Percentiles rank a stretch among this genome's conserved stretches.
These are phyloP conservation scores for Siniperca chuatsi DNA, from an alignment of 2,113 vertebrate genomes.

Conservation along the genomic window DNA sequence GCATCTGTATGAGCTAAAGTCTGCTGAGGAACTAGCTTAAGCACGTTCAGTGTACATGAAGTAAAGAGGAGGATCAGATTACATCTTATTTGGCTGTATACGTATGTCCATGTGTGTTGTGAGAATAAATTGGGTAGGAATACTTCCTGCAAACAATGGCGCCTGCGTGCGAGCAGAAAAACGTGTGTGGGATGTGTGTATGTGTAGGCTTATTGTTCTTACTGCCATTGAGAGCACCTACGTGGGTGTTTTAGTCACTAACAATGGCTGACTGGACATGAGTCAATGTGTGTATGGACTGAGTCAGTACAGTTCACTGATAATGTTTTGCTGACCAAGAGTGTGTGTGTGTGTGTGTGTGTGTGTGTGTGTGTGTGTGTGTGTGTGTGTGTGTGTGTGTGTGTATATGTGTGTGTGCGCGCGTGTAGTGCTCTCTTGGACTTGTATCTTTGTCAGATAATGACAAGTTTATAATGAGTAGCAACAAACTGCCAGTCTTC, in stretches of 20 bases:
- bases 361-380: not conserved
- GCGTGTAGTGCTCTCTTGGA: not conserved
- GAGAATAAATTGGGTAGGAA: slow-evolving; percentile 26
- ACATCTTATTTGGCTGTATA: not conserved
- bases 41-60: not conserved
- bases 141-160: slow-evolving; percentile 24
- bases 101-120: not conserved
- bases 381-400: not conserved
- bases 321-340: slow-evolving; percentile 19
- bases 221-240: slow-evolving; percentile 48
- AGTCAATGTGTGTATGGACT: slow-evolving; percentile 59
- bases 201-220: slow-evolving; percentile 68
- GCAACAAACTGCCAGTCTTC: slow-evolving; percentile 2
- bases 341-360: not conserved
- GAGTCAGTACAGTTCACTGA: slow-evolving; percentile 58
- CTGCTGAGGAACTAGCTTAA: not conserved
- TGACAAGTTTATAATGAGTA: slow-evolving; percentile 15
- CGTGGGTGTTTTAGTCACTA: slow-evolving; percentile 66
- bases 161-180: slow-evolving; percentile 17
- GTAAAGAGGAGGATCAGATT: not conserved
- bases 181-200: slow-evolving; percentile 44
- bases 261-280: slow-evolving; percentile 70
- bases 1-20: not conserved
- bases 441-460: slow-evolving; percentile 33
- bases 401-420: not conserved